Conservation (phyloP, 1,140 invertebrate genomes). For the Grapholita molesta region DNA sequence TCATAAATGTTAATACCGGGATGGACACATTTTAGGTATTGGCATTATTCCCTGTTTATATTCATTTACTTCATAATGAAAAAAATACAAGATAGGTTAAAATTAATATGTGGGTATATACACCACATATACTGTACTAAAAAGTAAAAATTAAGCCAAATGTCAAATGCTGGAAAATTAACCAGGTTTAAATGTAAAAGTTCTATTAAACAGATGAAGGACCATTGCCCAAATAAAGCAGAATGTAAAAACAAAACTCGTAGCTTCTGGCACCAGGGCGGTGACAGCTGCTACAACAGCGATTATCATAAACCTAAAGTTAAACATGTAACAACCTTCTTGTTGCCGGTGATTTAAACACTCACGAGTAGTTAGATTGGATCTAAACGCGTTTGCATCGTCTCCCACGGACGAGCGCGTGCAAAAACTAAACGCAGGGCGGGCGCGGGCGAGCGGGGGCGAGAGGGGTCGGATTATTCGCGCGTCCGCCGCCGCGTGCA, state of each 20-base stretch:
- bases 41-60: too few relatives aligned
- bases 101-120: too few relatives aligned
- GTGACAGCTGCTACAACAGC: background rate
- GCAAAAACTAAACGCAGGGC: conserved; percentile 16
- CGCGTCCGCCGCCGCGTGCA: conserved; percentile 57
- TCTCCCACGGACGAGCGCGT: conserved; percentile 26
- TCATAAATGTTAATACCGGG: too few relatives aligned
- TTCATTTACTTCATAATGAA: too few relatives aligned
- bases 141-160: too few relatives aligned
- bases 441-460: conserved; percentile 10
- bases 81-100: too few relatives aligned
- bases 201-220: too few relatives aligned
- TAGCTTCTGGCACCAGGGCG: background rate
- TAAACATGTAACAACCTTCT: background rate
- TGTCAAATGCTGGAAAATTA: too few relatives aligned
- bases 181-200: too few relatives aligned
- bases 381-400: conserved; percentile 14
- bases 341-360: background rate
- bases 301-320: background rate
- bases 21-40: too few relatives aligned
- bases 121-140: too few relatives aligned
- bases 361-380: conserved; percentile 4
- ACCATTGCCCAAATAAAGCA: background rate
- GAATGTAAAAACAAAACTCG: background rate
- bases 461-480: conserved; percentile 33